Conservation (phyloP, 2,113 vertebrate genomes). For the Daphoenositta chrysoptera region DNA sequence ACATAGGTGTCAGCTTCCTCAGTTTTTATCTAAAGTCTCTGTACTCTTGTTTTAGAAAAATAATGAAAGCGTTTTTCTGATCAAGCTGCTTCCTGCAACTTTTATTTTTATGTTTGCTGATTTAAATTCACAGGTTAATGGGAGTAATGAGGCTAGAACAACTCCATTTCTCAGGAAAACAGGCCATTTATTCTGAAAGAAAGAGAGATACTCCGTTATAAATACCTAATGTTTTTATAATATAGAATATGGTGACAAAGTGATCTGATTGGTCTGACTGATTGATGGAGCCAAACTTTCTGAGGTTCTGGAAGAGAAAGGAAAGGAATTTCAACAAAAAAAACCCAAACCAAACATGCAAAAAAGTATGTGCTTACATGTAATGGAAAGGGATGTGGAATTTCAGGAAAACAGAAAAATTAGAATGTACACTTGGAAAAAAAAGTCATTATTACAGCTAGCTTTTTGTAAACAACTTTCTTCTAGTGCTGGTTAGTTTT, state of each 20-base stretch:
- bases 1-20: background rate
- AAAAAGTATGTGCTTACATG: background rate
- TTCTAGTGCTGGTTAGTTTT: background rate
- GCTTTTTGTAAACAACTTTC: background rate
- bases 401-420: background rate
- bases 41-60: background rate
- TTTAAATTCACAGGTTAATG: constrained; percentile 2
- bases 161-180: background rate
- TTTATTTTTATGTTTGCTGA: background rate
- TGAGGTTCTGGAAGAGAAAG: background rate
- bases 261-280: background rate
- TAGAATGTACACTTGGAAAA: background rate
- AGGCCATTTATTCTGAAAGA: background rate
- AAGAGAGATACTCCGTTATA: background rate
- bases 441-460: background rate
- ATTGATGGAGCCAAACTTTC: background rate
- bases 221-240: background rate
- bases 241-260: background rate
- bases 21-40: background rate
- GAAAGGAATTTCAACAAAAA: background rate
- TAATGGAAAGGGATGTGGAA: background rate
- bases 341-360: background rate
- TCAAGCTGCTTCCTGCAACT: background rate
- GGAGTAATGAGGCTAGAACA: background rate
- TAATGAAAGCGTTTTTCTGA: background rate